Evolutionary conservation across 2,113 vertebrate species (phyloP), one percentile per base, ranked within the genome.

Genomic region (Epinephelus moara): DNA sequence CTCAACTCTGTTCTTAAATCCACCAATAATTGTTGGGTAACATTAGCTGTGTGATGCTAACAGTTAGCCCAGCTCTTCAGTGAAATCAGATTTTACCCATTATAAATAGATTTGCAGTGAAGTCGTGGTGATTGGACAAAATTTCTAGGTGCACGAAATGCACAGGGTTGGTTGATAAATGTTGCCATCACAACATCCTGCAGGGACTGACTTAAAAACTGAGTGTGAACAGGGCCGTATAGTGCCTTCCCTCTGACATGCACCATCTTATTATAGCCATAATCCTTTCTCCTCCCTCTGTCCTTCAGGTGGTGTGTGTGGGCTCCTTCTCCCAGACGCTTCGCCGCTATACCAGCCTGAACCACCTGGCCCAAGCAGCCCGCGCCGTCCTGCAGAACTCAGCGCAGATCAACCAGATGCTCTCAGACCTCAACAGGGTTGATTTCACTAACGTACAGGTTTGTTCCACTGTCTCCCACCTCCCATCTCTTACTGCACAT

Each of bases 361-460:
- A 98, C 92, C 97, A 98, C 88, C 89, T 98, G 92, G 97, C 97
- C 5, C 97, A 97, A 91, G 97, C 97, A 0, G 97, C 97, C 0
- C 95, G 97, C 0, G 97, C 97, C 0, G 97, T 97, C 77, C 95
- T 98, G 27, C 97, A 97, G 94, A 97, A 97, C 92, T 96, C 97
- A 0, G 96, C 97, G 2, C 97, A 98, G 91, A 98, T 98, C 93
- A 97, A 95, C 89, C 97, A 98, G 92, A 98, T 98, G 97, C 96
- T 98, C 60, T 97, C 96, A 1, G 97, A 98, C 89, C 96, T 98
- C 88, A 98, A 98, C 92, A 94, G 97, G 0, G 97, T 98, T 10
- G 97, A 98, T 90, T 98, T 98, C 88, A 96, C 96, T 70, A 98
- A 98, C 17, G 97, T 98, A 25, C 97, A 98, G 94, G 95, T 96